Evolutionary conservation across 1,140 invertebrate species (phyloP), one percentile per base, ranked within the genome.

Genomic region (Tetragnatha versicolor): DNA sequence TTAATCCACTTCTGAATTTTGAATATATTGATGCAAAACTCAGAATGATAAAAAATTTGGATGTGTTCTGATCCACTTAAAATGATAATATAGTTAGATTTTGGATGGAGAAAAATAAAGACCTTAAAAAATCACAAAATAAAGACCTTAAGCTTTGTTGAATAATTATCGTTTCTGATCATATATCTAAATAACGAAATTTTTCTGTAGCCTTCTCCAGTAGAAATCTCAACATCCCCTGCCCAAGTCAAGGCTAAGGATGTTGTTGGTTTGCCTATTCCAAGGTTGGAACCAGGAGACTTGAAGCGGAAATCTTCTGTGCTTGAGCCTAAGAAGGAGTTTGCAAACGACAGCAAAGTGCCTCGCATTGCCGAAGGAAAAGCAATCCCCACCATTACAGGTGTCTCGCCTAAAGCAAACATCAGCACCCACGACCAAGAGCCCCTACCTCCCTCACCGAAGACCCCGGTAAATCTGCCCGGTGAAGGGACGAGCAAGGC

Each of bases 221-320:
- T 58, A 4, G 63, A 79, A 25, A 14, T 31, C 14, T 22, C 76
- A 10, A 47, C 76, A 20, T 79, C 63, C 2, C 63, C 63, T 55
- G 51, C 49, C 20, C 51, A 37, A 79, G 47, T 22, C 39, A 69
- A 68, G 47, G n/a, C 37, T 17, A 29, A 68, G 69, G 42, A 65
- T 42, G 4, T 9, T 22, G 49, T 69, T 17, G 63, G 65, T 29
- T 42, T 33, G 12, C 63, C 63, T 10, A 69, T 79, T n/a, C 63
- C 63, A 0, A 68, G 63, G 22, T 60, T 79, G 22, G 76, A 79
- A 27, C 76, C 65, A 31, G 65, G 76, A 7, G 76, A 69, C n/a
- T 10, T 69, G 27, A 79, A 79, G 47, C 35, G 73, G 29, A 77
- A 77, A 55, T 12, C 20, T 27, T 12, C 29, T 37, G 7, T n/a